Base-by-base conservation (phyloP, 2,113 vertebrate species). In the Shinisaurus crocodilurus region DNA sequence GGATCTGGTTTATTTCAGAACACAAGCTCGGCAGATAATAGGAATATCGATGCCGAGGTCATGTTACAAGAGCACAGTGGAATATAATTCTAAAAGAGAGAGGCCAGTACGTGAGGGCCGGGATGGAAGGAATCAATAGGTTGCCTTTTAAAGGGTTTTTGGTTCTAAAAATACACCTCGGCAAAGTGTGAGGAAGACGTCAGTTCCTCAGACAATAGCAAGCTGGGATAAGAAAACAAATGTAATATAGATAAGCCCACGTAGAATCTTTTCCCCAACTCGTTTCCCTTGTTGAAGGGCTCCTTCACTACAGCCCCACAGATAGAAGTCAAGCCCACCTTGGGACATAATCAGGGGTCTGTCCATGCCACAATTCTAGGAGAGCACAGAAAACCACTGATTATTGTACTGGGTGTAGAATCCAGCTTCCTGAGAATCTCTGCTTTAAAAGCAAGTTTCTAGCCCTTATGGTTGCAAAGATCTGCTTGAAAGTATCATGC, bases 61-160 rank as follows among this genome's bases (percentile, higher is more conserved):
- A 95, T 90, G 93, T 96, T 96, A 96, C 94, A 94, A 89, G 92
- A 84, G 90, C 93, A 92, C 90, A 69, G 63, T 89, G 92, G 95
- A 96, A 96, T 70, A 80, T 43, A 95, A 96, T n/a, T 9, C 95
- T 95, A 95, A 95, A 90, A 85, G 92, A 92, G 96, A 96, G 91
- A 2, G 8, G 75, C 74, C 23, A 50, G 23, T 95, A 95, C 95
- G 92, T 92, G 94, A 95, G 96, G 83, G 91, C 92, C 94, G 94
- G 90, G 82, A 93, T 90, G 93, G 25, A 92, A 94, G 94, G 96
- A 97, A 97, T 97, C 97, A 96, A 97, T 95, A 95, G n/a, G 90
- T 95, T 92, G 94, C 89, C 88, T 95, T 94, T 67, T 92, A 89
- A 93, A 92, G 79, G 95, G 96, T 92, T 95, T 92, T 96, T 89